Evolutionary conservation across 1,140 invertebrate genomes (phyloP).

Genomic region (Leptinotarsa undecemlineata): DNA sequence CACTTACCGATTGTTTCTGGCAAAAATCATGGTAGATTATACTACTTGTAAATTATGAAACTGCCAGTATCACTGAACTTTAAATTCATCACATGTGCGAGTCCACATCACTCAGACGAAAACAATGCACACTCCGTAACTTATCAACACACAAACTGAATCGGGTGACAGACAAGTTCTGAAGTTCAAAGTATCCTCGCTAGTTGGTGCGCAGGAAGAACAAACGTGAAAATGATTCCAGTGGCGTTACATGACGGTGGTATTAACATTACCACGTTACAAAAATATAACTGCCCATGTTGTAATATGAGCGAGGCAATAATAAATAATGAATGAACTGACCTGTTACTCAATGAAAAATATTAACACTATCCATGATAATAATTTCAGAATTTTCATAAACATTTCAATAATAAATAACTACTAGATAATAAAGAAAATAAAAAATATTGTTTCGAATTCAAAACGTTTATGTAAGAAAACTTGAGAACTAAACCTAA

Average conservation of each 20-base stretch:
- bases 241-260: neutral
- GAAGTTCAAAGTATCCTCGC: neutral
- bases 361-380: no score
- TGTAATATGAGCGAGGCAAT: no score
- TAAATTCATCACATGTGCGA: constrained; percentile 31
- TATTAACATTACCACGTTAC: neutral
- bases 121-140: constrained; percentile 20
- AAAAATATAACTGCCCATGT: no score
- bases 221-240: neutral
- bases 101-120: constrained; percentile 26
- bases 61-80: constrained; percentile 22
- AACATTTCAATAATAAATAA: no score
- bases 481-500: no score
- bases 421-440: no score
- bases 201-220: neutral
- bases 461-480: no score
- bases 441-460: no score
- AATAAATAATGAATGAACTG: no score
- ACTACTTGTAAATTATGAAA: constrained; percentile 6
- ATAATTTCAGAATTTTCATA: no score
- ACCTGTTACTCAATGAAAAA: no score
- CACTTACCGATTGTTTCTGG: constrained; percentile 21
- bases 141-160: constrained; percentile 30
- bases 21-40: constrained; percentile 21
- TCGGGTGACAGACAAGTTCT: constrained; percentile 7